Evolutionary conservation across 92 coral and sea anemone genomes (phyloP).

Genomic region (Meandrina meandrites): DNA sequence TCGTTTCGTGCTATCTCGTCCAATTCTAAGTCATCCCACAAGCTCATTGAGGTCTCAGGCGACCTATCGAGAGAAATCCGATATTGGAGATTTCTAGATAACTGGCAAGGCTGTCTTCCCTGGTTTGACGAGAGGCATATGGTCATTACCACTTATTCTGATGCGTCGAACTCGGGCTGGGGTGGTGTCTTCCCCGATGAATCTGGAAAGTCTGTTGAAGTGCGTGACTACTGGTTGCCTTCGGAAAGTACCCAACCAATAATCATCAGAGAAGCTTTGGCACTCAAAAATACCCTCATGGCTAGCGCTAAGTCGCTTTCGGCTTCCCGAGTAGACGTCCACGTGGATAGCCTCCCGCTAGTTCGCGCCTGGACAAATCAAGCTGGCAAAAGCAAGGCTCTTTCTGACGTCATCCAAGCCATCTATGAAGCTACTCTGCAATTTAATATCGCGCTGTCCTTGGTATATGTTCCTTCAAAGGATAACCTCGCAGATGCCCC

Average conservation of each 20-base stretch:
- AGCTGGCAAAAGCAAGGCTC: conserved; percentile 57
- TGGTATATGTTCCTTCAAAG: conserved; percentile 53
- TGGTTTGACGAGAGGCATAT: conserved; percentile 68
- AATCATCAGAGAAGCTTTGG: conserved; percentile 62
- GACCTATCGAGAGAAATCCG: conserved; percentile 43
- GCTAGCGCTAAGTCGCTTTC: conserved; percentile 41
- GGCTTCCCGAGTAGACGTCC: conserved; percentile 65
- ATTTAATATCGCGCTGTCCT: conserved; percentile 48
- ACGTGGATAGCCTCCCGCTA: conserved; percentile 57
- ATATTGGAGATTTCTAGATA: conserved; percentile 64
- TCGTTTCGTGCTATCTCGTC: not conserved
- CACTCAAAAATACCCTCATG: conserved; percentile 53
- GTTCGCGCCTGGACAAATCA: conserved; percentile 63
- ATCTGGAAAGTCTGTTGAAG: conserved; percentile 36
- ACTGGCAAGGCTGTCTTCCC: conserved; percentile 61
- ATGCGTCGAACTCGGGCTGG: conserved; percentile 79
- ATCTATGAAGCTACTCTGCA: conserved; percentile 26
- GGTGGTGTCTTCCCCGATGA: conserved; percentile 50
- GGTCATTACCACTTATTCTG: conserved; percentile 45
- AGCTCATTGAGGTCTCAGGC: conserved; percentile 27
- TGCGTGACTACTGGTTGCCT: conserved; percentile 62
- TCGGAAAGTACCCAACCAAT: conserved; percentile 50
- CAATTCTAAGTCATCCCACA: no score
- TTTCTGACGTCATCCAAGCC: conserved; percentile 45
- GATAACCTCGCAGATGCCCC: conserved; percentile 46